Base-by-base conservation (phyloP, 2,888 invertebrate species). In the Nomada goodeniana region DNA sequence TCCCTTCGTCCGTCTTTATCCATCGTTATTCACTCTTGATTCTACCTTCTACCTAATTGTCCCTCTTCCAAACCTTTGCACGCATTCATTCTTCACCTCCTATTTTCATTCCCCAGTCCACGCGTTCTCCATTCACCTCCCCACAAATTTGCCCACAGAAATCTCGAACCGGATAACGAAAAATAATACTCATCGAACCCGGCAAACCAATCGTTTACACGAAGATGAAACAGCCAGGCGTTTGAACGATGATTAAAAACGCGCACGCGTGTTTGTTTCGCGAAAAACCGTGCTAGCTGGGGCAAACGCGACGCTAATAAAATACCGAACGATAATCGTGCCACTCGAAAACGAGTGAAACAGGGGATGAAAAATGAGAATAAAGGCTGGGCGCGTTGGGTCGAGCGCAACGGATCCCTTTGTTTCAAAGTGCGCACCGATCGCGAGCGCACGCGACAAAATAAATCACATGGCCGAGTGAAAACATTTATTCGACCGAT, bases 401-500 rank as follows among this genome's bases (percentile, higher is more conserved):
- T 74, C 52, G 26, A 73, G 23, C 60, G 72, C 78, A 67, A 52
- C 67, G 67, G 67, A 80, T 74, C 63, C 60, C 47, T 74, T 80
- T 68, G 73, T 74, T 79, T 64, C 50, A 57, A 63, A 65, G 60
- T 42, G 47, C 47, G 60, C 76, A 67, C 53, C 50, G 26, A 63
- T 29, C 60, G 61, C 52, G 59, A 42, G 50, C 53, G 10, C n/a
- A 26, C n/a, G 23, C 57, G 15, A 18, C 63, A 26, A 50, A 73
- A 81, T 82, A 82, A 82, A 82, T 82, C 81, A 79, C 70, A 50
- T 47, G 60, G 50, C 23, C 65, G 70, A 13, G 57, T 36, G 67
- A 52, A 67, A 82, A 75, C 80, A 75, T 82, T 79, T 82, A 80
- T 82, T 82, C 74, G 69, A n/a, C 59, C 44, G 29, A 72, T 68